Evolutionary conservation across 2,113 vertebrate species (phyloP), one percentile per base, ranked within the genome.

Genomic region (Daubentonia madagascariensis): DNA sequence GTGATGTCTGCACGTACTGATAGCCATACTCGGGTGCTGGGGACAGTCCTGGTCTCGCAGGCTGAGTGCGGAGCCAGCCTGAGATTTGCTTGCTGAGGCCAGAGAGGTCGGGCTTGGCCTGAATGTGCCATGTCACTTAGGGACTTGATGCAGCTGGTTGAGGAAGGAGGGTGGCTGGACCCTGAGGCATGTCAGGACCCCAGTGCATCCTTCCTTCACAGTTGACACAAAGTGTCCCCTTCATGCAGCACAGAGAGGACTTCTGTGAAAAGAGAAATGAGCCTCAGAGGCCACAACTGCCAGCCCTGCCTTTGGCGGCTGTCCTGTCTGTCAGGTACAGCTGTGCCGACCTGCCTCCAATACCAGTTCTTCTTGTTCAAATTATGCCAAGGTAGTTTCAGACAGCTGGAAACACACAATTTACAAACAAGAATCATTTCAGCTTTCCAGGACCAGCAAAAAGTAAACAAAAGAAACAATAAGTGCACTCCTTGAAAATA

Each of bases 1-100:
- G 16, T 9, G 59, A n/a, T 1, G 0, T n/a, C 2, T 10, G 7
- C 9, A 17, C 3, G 6, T 63, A 1, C n/a, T 3, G 16, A 16
- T 1, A 7, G 23, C 16, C 0, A 11, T 4, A 13, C 61, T 61
- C 8, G 25, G 59, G 23, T 57, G 54, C 23, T 2, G 0, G 3
- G 50, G 30, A 12, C 1, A 5, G 14, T 8, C 50, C 32, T 79
- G 48, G 28, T 23, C 2, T 63, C 43, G 35, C 7, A 22, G 28
- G 14, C 4, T 23, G 6, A 25, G 23, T 37, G 43, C 23, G 3
- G 10, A 43, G 14, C 28, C 76, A 65, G 4, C n/a, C 3, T 23
- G 4, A 5, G 8, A n/a, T 48, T 8, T 59, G 40, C 8, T 48
- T n/a, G 5, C 50, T 35, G 48, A 48, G 20, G 6, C 43, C 54